These are phyloP conservation scores for Acleris emargana DNA, from an alignment of 2,888 invertebrate genomes.

Conservation along the genomic window DNA sequence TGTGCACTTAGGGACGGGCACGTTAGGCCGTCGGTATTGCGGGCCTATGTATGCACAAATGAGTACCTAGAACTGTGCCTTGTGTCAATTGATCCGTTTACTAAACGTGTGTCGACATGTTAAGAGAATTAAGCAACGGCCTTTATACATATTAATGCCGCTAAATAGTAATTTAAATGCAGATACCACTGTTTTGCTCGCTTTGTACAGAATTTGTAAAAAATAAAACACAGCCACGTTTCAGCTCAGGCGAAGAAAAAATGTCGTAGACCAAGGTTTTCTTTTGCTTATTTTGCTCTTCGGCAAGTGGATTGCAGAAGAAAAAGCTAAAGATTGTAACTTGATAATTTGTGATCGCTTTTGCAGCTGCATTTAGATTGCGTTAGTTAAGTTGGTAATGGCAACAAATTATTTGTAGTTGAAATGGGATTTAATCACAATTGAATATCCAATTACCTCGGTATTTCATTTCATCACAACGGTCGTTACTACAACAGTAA, in stretches of 20 bases:
- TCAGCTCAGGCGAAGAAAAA: neutral
- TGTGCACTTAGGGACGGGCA: constrained; percentile 71
- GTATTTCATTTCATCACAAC: too few species aligned
- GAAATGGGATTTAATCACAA: too few species aligned
- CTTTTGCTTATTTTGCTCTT: neutral
- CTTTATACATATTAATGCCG: constrained; percentile 29
- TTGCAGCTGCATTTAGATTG: neutral
- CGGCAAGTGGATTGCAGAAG: neutral
- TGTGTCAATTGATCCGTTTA: constrained; percentile 31
- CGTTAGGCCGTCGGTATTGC: constrained; percentile 43
- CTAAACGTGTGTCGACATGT: constrained; percentile 29
- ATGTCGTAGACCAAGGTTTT: neutral
- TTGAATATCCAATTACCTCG: too few species aligned
- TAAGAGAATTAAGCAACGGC: constrained; percentile 11
- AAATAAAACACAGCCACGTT: neutral
- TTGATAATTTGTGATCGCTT: neutral
- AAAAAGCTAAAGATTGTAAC: neutral
- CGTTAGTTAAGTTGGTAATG: too few species aligned
- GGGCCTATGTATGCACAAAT: constrained; percentile 24
- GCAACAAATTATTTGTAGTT: too few species aligned
- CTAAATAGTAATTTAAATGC: constrained; percentile 12
- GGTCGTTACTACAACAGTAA: too few species aligned
- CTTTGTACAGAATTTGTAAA: neutral
- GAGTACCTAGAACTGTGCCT: constrained; percentile 22
- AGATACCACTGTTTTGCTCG: constrained; percentile 6